phyloP scores from a whole-genome alignment of 2,888 invertebrate species.

The Chrysina gloriosa region DNA sequence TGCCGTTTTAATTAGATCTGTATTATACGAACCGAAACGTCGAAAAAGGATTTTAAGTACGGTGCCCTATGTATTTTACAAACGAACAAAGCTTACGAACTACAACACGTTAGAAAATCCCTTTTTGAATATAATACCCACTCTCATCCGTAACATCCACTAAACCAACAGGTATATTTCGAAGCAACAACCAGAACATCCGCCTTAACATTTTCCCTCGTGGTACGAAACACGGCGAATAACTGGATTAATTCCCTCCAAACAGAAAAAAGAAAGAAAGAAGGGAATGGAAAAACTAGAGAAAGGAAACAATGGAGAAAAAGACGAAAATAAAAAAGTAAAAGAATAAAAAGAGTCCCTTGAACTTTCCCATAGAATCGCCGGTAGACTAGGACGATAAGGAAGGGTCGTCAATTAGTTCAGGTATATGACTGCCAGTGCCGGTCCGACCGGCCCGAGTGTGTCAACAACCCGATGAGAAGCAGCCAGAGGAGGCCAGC shows the following conservation, averaged over 20 bases:
- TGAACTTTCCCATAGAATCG: slow-evolving; percentile 8
- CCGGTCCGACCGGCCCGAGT: slow-evolving; percentile 43
- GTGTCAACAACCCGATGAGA: slow-evolving; percentile 52
- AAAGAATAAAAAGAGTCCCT: neutral
- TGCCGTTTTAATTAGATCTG: too few relatives aligned
- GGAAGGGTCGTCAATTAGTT: slow-evolving; percentile 52
- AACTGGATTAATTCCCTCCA: neutral
- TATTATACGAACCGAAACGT: too few relatives aligned
- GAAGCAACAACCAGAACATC: too few relatives aligned
- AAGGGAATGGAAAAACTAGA: neutral
- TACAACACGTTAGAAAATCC: too few relatives aligned
- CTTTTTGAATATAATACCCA: too few relatives aligned
- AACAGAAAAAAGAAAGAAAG: neutral
- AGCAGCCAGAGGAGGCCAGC: slow-evolving; percentile 41
- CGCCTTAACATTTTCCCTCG: too few relatives aligned
- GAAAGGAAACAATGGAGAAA: neutral
- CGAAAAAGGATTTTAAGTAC: too few relatives aligned
- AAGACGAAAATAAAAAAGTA: neutral
- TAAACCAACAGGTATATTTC: too few relatives aligned
- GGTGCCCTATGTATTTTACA: too few relatives aligned
- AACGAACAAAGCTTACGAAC: too few relatives aligned
- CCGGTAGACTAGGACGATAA: slow-evolving; percentile 28
- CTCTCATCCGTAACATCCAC: too few relatives aligned
- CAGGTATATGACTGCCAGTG: slow-evolving; percentile 48
- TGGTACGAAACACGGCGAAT: neutral